Evolutionary conservation across 1,140 invertebrate species (phyloP).

Genomic region (Calosoma granatense): DNA sequence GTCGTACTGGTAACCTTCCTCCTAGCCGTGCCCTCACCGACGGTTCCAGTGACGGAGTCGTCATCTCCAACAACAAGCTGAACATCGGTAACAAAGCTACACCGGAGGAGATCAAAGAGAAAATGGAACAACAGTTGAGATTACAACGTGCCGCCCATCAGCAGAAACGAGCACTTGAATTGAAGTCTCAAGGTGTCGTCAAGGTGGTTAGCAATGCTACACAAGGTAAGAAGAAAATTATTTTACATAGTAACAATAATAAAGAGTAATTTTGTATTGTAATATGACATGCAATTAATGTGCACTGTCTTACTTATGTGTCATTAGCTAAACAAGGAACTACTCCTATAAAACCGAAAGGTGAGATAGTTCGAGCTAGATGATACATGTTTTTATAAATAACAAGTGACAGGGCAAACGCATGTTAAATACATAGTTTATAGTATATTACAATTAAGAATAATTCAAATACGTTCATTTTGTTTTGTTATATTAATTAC

Average conservation of each 20-base stretch:
- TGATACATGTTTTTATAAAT: too few relatives aligned
- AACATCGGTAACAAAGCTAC: slow-evolving; percentile 45
- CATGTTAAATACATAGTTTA: too few relatives aligned
- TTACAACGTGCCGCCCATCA: slow-evolving; percentile 78
- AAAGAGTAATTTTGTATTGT: too few relatives aligned
- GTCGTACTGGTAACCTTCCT: slow-evolving; percentile 58
- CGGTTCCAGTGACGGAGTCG: slow-evolving; percentile 15
- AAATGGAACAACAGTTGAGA: slow-evolving; percentile 81
- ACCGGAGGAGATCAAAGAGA: slow-evolving; percentile 78
- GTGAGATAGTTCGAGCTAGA: slow-evolving; percentile 20
- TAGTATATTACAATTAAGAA: too few relatives aligned
- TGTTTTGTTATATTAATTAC: slow-evolving; percentile 6
- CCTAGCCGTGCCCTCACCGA: slow-evolving; percentile 34
- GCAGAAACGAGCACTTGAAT: slow-evolving; percentile 64
- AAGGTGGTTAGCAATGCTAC: slow-evolving; percentile 44
- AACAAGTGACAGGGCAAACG: too few relatives aligned
- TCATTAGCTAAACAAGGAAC: slow-evolving; percentile 21
- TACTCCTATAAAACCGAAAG: slow-evolving; percentile 33
- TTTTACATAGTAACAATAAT: too few relatives aligned
- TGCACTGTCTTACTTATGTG: too few relatives aligned
- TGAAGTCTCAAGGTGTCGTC: slow-evolving; percentile 39
- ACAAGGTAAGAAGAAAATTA: slow-evolving; percentile 37
- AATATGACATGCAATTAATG: too few relatives aligned
- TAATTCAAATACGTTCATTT: background rate
- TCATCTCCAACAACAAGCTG: slow-evolving; percentile 23